These are phyloP conservation scores for Riptortus pedestris DNA, from an alignment of 1,140 invertebrate genomes.

Conservation along the genomic window DNA sequence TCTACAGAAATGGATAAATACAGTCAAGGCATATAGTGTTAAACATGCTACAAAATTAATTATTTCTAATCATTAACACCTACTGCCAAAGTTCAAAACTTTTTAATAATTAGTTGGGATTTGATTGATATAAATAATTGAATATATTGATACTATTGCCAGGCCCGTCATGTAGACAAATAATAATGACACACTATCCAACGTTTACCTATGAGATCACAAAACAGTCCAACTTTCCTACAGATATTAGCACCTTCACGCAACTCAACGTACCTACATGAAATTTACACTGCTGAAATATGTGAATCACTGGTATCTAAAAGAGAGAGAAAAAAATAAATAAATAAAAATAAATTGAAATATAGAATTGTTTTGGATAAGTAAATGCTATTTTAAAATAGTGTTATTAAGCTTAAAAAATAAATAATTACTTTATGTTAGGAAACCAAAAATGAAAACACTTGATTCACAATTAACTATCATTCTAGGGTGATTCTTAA, in stretches of 20 bases:
- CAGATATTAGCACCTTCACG: constrained; percentile 9
- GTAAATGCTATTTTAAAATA: no score
- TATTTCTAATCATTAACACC: neutral
- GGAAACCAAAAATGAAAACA: no score
- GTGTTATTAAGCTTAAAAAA: no score
- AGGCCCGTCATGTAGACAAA: neutral
- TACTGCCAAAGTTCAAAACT: neutral
- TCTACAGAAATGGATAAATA: neutral
- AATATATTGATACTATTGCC: neutral
- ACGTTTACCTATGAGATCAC: constrained; percentile 2
- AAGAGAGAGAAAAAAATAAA: constrained; percentile 22
- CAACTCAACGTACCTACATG: neutral
- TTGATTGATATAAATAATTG: neutral
- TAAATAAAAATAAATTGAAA: constrained; percentile 2
- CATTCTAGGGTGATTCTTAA: no score
- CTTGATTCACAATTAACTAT: no score
- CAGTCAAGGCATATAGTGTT: neutral
- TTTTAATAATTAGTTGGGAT: neutral
- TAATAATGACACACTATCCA: neutral
- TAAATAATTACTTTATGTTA: no score
- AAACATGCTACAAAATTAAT: neutral
- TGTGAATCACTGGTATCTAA: constrained; percentile 34
- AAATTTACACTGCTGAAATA: constrained; percentile 32
- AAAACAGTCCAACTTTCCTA: neutral
- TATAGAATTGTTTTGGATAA: no score